A percentile compares a stretch with the other conserved stretches of the same genome.
These are phyloP conservation scores for Gymnosoma rotundatum DNA, from an alignment of 2,888 invertebrate genomes.

Conservation along the genomic window DNA sequence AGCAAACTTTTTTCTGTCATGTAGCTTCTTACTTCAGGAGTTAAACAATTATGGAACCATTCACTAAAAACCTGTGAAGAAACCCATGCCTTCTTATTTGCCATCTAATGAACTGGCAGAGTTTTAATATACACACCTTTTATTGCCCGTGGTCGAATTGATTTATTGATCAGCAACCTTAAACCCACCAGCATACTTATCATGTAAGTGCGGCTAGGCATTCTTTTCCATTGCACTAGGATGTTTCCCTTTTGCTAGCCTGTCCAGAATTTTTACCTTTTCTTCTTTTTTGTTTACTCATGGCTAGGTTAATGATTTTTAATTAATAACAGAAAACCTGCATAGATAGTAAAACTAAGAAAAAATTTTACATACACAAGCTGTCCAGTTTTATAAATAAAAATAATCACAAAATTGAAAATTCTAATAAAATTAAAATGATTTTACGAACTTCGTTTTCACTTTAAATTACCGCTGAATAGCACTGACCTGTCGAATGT, in stretches of 20 bases:
- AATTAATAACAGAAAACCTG: constrained; percentile 3
- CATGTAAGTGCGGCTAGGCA: background rate
- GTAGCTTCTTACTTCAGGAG: background rate
- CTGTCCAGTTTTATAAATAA: background rate
- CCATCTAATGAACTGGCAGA: too few relatives aligned
- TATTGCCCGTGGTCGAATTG: background rate
- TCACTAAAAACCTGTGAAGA: constrained; percentile 3
- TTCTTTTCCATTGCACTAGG: background rate
- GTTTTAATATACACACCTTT: background rate
- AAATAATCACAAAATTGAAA: background rate
- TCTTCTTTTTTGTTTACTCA: constrained; percentile 3
- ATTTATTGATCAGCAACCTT: background rate
- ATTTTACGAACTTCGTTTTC: background rate
- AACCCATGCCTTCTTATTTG: background rate
- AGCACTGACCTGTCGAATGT: background rate
- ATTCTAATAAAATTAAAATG: background rate
- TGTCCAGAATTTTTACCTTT: background rate
- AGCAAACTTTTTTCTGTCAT: background rate
- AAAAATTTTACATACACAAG: background rate
- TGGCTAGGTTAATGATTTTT: too few relatives aligned
- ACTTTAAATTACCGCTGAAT: too few relatives aligned
- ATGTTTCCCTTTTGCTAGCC: background rate
- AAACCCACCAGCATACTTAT: background rate
- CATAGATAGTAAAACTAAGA: constrained; percentile 4
- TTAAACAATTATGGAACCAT: background rate